Conservation (phyloP, 2,888 invertebrate species). For the Sturmia bella region DNA sequence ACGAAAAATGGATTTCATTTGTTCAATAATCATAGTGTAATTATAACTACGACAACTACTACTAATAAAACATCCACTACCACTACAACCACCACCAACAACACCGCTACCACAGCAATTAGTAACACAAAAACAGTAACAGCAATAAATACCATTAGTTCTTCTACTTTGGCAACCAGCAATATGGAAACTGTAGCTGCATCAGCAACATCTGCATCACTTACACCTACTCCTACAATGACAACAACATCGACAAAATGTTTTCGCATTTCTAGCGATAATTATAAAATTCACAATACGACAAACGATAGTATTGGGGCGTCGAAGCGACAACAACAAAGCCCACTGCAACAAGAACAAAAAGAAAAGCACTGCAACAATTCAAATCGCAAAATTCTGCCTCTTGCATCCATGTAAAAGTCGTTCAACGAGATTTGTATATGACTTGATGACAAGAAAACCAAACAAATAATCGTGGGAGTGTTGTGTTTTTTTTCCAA, state of each 20-base stretch:
- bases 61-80: constrained; percentile 52
- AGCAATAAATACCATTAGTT: constrained; percentile 55
- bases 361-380: constrained; percentile 40
- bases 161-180: constrained; percentile 67
- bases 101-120: constrained; percentile 39
- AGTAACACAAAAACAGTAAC: constrained; percentile 50
- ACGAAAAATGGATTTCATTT: constrained; percentile 66
- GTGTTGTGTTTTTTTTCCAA: constrained; percentile 8
- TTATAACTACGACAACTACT: constrained; percentile 68
- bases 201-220: constrained; percentile 54
- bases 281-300: constrained; percentile 72
- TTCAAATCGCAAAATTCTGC: constrained; percentile 68
- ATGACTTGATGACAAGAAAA: not conserved
- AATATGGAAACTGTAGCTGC: constrained; percentile 47
- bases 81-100: constrained; percentile 34
- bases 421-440: constrained; percentile 25
- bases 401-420: constrained; percentile 74
- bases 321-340: constrained; percentile 62
- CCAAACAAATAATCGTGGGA: constrained; percentile 11
- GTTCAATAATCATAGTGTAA: constrained; percentile 79
- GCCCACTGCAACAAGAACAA: constrained; percentile 31
- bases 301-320: constrained; percentile 71
- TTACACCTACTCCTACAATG: constrained; percentile 54
- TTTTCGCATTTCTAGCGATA: constrained; percentile 75
- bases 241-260: constrained; percentile 68